Percentiles rank a stretch among this genome's conserved stretches.
Conservation (phyloP, 2,113 vertebrate genomes). For the Phaethornis superciliosus region DNA sequence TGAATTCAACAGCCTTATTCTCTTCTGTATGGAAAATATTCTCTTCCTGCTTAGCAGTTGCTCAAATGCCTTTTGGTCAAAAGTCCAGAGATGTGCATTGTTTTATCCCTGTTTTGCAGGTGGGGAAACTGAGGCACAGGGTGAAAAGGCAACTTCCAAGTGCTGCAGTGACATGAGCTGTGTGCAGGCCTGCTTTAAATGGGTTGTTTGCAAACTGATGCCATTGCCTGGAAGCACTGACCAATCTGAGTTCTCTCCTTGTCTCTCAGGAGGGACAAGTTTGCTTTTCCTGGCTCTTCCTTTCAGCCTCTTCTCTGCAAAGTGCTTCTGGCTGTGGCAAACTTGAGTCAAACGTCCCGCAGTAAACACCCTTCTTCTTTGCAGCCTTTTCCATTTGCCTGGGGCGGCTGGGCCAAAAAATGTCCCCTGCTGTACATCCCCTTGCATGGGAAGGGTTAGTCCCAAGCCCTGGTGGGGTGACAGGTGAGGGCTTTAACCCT, state of each 20-base stretch:
- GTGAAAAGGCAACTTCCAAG: neutral
- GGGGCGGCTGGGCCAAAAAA: neutral
- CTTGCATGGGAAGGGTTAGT: neutral
- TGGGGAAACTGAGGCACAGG: neutral
- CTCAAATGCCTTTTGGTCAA: neutral
- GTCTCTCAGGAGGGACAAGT: neutral
- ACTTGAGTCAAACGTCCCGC: neutral
- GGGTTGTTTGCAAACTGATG: neutral
- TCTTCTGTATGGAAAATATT: neutral
- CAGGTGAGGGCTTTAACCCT: neutral
- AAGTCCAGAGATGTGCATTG: neutral
- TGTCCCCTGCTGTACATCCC: neutral
- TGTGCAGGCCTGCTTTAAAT: fast-evolving
- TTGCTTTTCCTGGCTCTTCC: neutral
- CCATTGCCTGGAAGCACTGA: neutral
- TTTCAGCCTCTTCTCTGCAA: neutral
- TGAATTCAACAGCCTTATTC: neutral
- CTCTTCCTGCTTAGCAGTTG: neutral
- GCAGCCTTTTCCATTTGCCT: neutral
- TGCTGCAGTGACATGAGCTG: neutral
- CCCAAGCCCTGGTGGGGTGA: neutral
- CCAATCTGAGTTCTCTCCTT: neutral
- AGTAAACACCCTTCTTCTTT: neutral
- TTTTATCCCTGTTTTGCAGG: neutral
- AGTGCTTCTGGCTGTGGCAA: neutral